These are phyloP conservation scores for Linyphia triangularis DNA, from an alignment of 2,888 invertebrate species.

Conservation along the genomic window DNA sequence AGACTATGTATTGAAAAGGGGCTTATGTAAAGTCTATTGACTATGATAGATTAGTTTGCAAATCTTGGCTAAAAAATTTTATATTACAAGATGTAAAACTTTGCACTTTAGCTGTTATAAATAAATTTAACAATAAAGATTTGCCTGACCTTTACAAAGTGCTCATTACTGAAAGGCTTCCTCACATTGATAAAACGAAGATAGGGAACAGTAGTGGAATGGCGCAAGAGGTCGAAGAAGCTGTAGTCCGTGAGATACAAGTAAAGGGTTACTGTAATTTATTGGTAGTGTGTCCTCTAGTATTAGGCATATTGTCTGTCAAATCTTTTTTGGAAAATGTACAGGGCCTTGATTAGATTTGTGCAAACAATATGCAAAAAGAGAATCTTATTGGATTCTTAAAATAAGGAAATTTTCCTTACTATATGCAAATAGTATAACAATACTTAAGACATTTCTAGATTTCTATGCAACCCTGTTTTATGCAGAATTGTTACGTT, in stretches of 20 bases:
- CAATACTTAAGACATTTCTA: no score
- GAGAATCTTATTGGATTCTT: no score
- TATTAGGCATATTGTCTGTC: neutral
- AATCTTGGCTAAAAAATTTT: neutral
- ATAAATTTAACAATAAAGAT: neutral
- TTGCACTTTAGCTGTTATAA: neutral
- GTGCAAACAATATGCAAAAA: no score
- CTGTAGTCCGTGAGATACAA: neutral
- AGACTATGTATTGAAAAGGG: neutral
- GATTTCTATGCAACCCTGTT: no score
- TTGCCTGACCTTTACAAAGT: neutral
- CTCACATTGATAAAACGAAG: neutral
- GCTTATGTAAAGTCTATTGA: neutral
- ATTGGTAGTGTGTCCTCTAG: neutral
- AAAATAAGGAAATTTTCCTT: no score
- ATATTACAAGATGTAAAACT: neutral
- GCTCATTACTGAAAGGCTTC: neutral
- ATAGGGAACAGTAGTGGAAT: neutral
- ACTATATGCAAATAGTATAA: no score
- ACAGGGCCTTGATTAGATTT: no score
- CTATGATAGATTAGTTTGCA: neutral
- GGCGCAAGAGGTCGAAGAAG: neutral
- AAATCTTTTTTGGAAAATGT: no score
- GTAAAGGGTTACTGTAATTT: neutral
- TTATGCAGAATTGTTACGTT: no score